Conservation (phyloP, 2,888 invertebrate species). For the Cheilosia urbana region DNA sequence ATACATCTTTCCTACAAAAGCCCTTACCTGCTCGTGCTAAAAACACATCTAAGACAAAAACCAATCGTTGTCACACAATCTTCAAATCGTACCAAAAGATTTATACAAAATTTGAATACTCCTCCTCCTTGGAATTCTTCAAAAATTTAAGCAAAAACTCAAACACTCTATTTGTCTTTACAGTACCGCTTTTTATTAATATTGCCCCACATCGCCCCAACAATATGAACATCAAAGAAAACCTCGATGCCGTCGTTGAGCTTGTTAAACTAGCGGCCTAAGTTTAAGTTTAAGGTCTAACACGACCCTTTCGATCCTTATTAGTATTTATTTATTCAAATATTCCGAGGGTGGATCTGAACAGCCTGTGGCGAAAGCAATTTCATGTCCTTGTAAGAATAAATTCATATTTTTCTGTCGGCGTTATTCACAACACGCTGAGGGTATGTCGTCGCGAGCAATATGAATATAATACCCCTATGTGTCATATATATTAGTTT, state of each 20-base stretch:
- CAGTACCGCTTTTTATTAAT: conserved; percentile 8
- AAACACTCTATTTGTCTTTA: conserved; percentile 20
- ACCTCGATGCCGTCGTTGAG: conserved; percentile 31
- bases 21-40: too few relatives aligned
- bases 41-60: too few relatives aligned
- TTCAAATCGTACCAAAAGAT: too few relatives aligned
- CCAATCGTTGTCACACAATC: too few relatives aligned
- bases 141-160: not conserved
- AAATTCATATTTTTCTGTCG: conserved; percentile 55
- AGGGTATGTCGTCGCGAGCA: conserved; percentile 40
- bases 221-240: conserved; percentile 66
- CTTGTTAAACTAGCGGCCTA: conserved; percentile 60
- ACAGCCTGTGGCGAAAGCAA: conserved; percentile 72
- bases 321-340: conserved; percentile 76
- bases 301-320: conserved; percentile 70
- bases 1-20: too few relatives aligned
- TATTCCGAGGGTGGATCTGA: conserved; percentile 69
- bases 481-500: conserved; percentile 73
- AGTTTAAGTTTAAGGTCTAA: conserved; percentile 67
- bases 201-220: conserved; percentile 14
- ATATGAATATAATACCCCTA: conserved; percentile 74
- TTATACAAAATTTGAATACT: not conserved
- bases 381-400: conserved; percentile 71
- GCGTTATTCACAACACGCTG: too few relatives aligned
- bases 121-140: not conserved